Percentiles rank a stretch among this genome's conserved stretches.
phyloP scores from a whole-genome alignment of 92 coral and sea anemone genomes.

The Chrysogorgia sp. region DNA sequence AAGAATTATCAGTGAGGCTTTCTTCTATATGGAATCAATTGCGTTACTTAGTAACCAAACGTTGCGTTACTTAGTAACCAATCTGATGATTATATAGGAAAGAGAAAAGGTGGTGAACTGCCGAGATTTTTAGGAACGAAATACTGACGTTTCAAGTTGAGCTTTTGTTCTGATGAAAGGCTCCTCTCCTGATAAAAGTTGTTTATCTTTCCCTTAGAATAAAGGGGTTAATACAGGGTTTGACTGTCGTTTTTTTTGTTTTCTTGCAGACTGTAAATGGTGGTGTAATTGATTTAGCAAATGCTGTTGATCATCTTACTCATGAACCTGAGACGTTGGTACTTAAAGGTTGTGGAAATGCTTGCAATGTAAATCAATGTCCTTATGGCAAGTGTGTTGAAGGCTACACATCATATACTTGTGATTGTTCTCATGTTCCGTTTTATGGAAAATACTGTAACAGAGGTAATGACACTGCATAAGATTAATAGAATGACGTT shows the following conservation, averaged over 20 bases:
- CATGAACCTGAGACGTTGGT: conserved; percentile 23
- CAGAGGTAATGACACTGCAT: conserved; percentile 36
- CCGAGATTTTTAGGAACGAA: no score
- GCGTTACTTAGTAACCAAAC: no score
- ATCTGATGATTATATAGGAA: no score
- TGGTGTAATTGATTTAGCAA: conserved; percentile 15
- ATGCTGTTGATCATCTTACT: conserved; percentile 38
- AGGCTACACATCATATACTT: conserved; percentile 13
- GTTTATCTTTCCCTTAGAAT: not conserved
- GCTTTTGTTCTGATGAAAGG: no score
- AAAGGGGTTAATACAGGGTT: not conserved
- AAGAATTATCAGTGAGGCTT: no score
- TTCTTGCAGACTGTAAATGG: conserved; percentile 28
- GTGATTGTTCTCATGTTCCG: conserved; percentile 16
- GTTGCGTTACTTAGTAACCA: no score
- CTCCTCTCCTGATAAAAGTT: no score
- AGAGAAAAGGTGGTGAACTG: no score
- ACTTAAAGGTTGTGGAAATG: conserved; percentile 34
- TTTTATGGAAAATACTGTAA: conserved; percentile 32
- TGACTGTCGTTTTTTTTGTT: not conserved
- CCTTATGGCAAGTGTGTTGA: conserved; percentile 36
- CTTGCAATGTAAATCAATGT: conserved; percentile 15
- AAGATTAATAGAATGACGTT: no score
- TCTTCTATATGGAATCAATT: no score
- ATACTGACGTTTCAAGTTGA: no score